Percentiles rank a stretch among this genome's conserved stretches.
Conservation (phyloP, 2,113 vertebrate genomes). For the Spea multiplicata region DNA sequence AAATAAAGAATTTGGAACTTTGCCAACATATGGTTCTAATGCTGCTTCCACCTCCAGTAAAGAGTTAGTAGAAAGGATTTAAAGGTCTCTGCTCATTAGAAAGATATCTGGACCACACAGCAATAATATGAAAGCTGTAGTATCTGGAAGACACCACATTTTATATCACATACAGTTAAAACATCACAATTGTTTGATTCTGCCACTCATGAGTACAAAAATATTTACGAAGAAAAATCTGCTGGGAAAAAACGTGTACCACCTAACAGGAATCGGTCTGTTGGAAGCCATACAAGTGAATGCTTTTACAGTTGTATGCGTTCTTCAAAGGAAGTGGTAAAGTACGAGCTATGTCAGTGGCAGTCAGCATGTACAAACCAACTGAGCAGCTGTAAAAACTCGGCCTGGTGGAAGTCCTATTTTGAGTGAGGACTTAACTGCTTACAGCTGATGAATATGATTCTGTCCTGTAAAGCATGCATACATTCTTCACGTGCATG, state of each 20-base stretch:
- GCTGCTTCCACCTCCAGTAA: too few species aligned
- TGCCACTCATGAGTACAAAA: conserved; percentile 7
- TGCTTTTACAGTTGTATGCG: conserved; percentile 63
- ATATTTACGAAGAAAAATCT: conserved; percentile 21
- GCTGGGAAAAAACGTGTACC: neutral
- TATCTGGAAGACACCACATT: too few species aligned
- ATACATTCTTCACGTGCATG: conserved; percentile 4
- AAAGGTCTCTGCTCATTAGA: too few species aligned
- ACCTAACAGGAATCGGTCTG: conserved; percentile 5
- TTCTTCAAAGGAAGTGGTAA: conserved; percentile 67
- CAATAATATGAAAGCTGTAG: too few species aligned
- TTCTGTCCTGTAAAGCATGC: neutral
- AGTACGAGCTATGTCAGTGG: conserved; percentile 51
- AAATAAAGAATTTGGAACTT: too few species aligned
- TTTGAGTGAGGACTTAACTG: neutral
- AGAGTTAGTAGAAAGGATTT: too few species aligned
- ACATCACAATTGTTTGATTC: neutral
- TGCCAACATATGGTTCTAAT: too few species aligned
- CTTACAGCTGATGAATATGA: conserved; percentile 15
- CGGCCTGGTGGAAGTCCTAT: conserved; percentile 40
- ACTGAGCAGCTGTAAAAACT: conserved; percentile 62
- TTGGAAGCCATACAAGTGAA: conserved; percentile 37
- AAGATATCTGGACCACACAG: too few species aligned
- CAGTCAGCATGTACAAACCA: conserved; percentile 54
- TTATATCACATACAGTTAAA: too few species aligned